Evolutionary conservation across 2,888 invertebrate species (phyloP).

Genomic region (Brachylomia viminalis): DNA sequence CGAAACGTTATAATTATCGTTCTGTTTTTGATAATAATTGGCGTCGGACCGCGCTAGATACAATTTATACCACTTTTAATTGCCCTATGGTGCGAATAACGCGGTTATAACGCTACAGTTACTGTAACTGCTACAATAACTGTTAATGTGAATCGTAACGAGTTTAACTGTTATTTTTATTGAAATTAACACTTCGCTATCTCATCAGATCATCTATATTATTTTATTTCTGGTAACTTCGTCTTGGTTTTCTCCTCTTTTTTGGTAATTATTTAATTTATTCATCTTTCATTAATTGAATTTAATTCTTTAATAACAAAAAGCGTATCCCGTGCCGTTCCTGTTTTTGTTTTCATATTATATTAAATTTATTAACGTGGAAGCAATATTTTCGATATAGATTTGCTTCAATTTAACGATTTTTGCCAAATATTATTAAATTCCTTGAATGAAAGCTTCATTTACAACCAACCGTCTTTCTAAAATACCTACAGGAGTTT

Average conservation of each 20-base stretch:
- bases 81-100: conserved; percentile 49
- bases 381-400: background rate
- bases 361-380: background rate
- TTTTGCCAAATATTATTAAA: background rate
- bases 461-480: background rate
- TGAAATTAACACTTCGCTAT: conserved; percentile 63
- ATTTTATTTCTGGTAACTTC: conserved; percentile 30
- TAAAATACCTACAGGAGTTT: background rate
- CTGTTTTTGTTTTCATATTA: background rate
- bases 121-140: conserved; percentile 62
- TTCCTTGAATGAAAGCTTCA: background rate
- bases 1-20: conserved; percentile 62
- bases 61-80: conserved; percentile 65
- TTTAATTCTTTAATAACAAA: background rate
- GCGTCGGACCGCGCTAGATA: conserved; percentile 43
- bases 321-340: background rate
- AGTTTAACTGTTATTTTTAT: conserved; percentile 65
- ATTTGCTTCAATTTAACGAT: too few species aligned
- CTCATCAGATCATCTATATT: conserved; percentile 59
- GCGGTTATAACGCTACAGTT: conserved; percentile 58
- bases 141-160: conserved; percentile 61
- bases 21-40: conserved; percentile 63
- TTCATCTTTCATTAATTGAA: conserved; percentile 4
- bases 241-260: conserved; percentile 15
- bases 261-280: conserved; percentile 26